Evolutionary conservation across 2,888 invertebrate species (phyloP), one percentile per base, ranked within the genome.

Genomic region (Petrolisthes cinctipes): DNA sequence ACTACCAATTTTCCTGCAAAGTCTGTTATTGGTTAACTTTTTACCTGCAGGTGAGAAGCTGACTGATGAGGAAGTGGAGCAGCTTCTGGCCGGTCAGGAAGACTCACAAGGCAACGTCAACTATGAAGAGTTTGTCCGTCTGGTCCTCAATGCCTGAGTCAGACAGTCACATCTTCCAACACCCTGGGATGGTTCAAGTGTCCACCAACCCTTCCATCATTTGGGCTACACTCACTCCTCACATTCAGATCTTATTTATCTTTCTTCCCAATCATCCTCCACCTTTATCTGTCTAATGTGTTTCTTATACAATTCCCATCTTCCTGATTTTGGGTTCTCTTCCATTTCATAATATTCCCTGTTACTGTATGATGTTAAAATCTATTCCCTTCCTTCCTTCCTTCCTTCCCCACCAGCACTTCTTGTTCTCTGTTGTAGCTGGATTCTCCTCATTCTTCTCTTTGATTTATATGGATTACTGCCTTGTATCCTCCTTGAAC

Each of bases 21-120:
- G 37, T 37, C 37, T 37, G 37, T 37, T 37, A 37, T 1, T 37
- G 37, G 37, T 82, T 53, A 56, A 76, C n/a, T 78, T 68, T 75
- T 14, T 68, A 3, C 20, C 78, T 57, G 5, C 91, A 95, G 95
- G 99, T 83, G 99, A 99, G 93, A 98, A 98, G 93, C 94, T 99
- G 86, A 97, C 96, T 89, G 98, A 98, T 92, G 98, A 99, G 93
- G 99, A 99, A 94, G 94, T 94, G 86, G 99, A 99, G 93, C 98
- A 98, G 92, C 94, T 99, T 92, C 94, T 99, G 91, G 96, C 96
- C 92, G 98, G 99, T 1, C 98, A 98, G 93, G 99, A 99, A 94
- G 99, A 99, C 94, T 97, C 98, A 53, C 98, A 99, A 94, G 99
- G 99, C 91, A 99, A 99, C 94, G 97, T 99, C 92, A 99, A 99